A percentile compares a stretch with the other conserved stretches of the same genome.
Conservation (phyloP, 2,888 invertebrate species). For the Nymphalis c-album region DNA sequence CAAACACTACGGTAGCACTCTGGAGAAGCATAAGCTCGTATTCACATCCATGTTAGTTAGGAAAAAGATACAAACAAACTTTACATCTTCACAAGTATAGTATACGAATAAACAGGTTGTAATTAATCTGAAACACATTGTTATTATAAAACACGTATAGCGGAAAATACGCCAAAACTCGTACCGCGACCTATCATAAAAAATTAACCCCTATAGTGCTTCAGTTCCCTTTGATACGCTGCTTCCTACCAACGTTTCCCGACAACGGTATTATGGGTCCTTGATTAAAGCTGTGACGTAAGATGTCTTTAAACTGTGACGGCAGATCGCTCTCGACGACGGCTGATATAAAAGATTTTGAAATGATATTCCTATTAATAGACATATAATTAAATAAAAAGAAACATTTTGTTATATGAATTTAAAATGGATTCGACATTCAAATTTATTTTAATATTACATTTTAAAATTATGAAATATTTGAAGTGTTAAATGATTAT, state of each 20-base stretch:
- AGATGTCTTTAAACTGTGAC: constrained; percentile 15
- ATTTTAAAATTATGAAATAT: constrained; percentile 1
- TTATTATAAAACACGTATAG: too few relatives aligned
- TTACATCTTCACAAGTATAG: too few relatives aligned
- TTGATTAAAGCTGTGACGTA: constrained; percentile 19
- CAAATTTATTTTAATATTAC: neutral
- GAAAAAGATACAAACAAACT: too few relatives aligned
- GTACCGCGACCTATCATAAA: constrained; percentile 11
- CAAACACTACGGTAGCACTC: too few relatives aligned
- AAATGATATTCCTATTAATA: neutral
- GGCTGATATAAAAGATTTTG: constrained; percentile 3
- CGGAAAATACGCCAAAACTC: constrained; percentile 2
- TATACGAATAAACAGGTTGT: too few relatives aligned
- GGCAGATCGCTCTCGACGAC: constrained; percentile 7
- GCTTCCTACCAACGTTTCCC: constrained; percentile 15
- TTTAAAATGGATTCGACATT: too few relatives aligned
- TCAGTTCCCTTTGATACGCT: constrained; percentile 14
- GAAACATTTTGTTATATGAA: too few relatives aligned
- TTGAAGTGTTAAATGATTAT: neutral
- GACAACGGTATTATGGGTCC: constrained; percentile 26
- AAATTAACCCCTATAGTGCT: constrained; percentile 14
- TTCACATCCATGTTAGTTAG: too few relatives aligned
- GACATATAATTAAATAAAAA: neutral
- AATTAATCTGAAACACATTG: too few relatives aligned
- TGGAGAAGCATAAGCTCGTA: too few relatives aligned